A percentile compares a stretch with the other conserved stretches of the same genome.
Conservation (phyloP, 1,140 invertebrate species). For the Drosophila mojavensis region DNA sequence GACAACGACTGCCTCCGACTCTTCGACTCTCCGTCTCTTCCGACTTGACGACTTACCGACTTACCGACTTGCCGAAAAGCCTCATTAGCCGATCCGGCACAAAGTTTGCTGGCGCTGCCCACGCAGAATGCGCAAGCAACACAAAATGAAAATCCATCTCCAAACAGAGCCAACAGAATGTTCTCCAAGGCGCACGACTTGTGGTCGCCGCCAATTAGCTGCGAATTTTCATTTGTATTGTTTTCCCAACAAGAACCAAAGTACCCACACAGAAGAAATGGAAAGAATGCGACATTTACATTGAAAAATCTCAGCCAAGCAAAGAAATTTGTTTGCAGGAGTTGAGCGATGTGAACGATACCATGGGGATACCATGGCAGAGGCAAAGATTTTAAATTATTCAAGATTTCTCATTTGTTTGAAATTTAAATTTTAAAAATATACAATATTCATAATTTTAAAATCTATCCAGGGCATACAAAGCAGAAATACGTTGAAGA, state of each 20-base stretch:
- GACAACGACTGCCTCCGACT: conserved; percentile 33
- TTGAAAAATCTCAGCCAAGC: no score
- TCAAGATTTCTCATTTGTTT: no score
- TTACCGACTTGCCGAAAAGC: conserved; percentile 9
- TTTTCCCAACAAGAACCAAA: not conserved
- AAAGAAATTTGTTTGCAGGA: no score
- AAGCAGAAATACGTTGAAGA: no score
- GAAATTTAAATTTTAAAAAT: no score
- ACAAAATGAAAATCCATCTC: conserved; percentile 1
- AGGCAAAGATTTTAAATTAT: no score
- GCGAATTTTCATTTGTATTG: conserved; percentile 15
- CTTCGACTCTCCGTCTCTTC: not conserved
- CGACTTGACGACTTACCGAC: not conserved
- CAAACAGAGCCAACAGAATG: conserved; percentile 12
- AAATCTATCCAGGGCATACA: no score
- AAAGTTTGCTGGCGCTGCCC: conserved; percentile 35
- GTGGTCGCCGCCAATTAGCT: no score
- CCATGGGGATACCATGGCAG: no score
- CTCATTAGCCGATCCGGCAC: conserved; percentile 54
- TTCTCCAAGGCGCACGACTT: not conserved
- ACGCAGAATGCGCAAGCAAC: no score
- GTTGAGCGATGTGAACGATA: no score
- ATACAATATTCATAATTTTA: no score
- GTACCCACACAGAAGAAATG: not conserved
- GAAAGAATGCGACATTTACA: not conserved